phyloP scores from a whole-genome alignment of 1,140 invertebrate species.

The Euwallacea fornicatus region DNA sequence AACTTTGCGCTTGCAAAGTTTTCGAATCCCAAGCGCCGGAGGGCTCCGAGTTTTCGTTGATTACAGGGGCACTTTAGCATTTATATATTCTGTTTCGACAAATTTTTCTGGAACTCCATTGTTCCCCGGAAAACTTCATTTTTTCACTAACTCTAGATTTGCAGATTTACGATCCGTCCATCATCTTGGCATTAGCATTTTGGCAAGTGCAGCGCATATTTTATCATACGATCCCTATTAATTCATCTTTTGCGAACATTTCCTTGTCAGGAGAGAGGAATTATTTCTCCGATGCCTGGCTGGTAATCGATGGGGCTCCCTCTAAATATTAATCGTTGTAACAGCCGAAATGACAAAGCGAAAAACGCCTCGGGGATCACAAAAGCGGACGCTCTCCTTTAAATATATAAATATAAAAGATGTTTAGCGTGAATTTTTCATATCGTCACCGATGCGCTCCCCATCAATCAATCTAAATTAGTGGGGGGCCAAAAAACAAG shows the following conservation, averaged over 20 bases:
- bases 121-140: not conserved
- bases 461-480: slow-evolving; percentile 34
- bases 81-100: slow-evolving; percentile 7
- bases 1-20: not conserved
- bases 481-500: slow-evolving; percentile 21
- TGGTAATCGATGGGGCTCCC: slow-evolving; percentile 25
- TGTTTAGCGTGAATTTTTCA: slow-evolving; percentile 32
- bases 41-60: not conserved
- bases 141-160: too few species aligned
- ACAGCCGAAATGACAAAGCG: slow-evolving; percentile 31
- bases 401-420: slow-evolving; percentile 34
- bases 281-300: slow-evolving; percentile 5
- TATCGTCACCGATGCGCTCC: slow-evolving; percentile 22
- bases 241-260: slow-evolving; percentile 6
- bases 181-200: slow-evolving; percentile 12
- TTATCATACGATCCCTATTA: slow-evolving; percentile 6
- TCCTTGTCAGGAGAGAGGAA: slow-evolving; percentile 18
- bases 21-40: slow-evolving; percentile 6
- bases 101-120: not conserved
- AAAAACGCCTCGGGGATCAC: slow-evolving; percentile 20
- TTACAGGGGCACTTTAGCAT: slow-evolving; percentile 1
- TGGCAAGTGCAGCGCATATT: slow-evolving; percentile 15
- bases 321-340: slow-evolving; percentile 31
- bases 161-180: too few species aligned
- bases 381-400: too few species aligned